Base-by-base conservation (phyloP, 2,113 vertebrate species). In the Pterophyllum scalare region DNA sequence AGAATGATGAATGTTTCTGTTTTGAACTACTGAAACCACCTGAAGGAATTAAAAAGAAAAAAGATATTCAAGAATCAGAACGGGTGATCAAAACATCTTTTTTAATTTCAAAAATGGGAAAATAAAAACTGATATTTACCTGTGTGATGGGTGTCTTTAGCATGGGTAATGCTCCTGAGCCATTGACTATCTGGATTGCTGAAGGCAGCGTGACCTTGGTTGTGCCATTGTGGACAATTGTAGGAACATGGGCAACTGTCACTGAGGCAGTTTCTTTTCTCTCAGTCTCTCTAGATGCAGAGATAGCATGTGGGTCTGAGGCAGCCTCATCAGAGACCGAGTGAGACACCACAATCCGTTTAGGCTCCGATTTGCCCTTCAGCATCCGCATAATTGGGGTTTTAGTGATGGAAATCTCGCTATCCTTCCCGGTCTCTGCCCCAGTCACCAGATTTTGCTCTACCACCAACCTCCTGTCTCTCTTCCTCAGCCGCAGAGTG, bases 331-430 rank as follows among this genome's bases (percentile, higher is more conserved):
- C 97, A 3, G 96, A 67, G 6, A 24, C 88, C 0, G 91, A 90
- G 79, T 99, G 97, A 33, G 96, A 95, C 79, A 97, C 94, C 6
- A 95, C 93, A 49, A 98, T 98, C 91, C 98, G 97, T 94, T 99
- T 99, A 58, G 96, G 91, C 92, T 99, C 98, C 0, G 96, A 94
- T 94, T 98, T 99, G 78, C 96, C 96, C 93, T 98, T 99, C 89
- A 98, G 96, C 96, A 97, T 98, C 94, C 97, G 98, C 98, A 99
- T 99, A 89, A 99, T 99, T 26, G 98, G 98, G 0, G 97, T 99
- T 95, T 99, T 99, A 83, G 97, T 98, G 86, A 99, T 98, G 49
- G 97, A 97, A 90, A 99, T 99, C 89, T 98, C 98, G 0, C 94
- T 88, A 6, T 96, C 96, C 82, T 93, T 96, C 49, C 81, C 95